Evolutionary conservation across 1,140 invertebrate species (phyloP).

Genomic region (Paraescarpia echinospica): DNA sequence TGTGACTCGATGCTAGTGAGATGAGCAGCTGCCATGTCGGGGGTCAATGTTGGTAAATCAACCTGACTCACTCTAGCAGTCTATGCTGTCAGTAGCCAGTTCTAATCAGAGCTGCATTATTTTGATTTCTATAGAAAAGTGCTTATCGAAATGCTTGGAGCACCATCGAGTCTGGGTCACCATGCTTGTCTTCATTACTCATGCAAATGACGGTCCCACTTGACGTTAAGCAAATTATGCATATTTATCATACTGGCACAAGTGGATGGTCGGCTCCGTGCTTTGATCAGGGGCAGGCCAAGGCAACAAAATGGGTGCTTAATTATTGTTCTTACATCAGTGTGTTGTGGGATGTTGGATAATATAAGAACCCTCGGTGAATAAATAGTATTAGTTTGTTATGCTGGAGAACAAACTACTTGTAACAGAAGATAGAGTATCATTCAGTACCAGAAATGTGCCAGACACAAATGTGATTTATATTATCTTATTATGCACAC

Average conservation of each 20-base stretch:
- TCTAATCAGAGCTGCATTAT: not conserved
- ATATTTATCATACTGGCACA: not conserved
- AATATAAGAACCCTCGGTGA: not conserved
- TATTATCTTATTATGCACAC: not conserved
- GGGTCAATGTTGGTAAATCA: not conserved
- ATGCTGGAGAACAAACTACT: not conserved
- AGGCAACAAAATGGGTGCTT: not conserved
- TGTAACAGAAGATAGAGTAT: not conserved
- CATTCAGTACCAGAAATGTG: not conserved
- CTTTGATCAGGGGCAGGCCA: not conserved
- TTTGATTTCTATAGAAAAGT: constrained; percentile 6
- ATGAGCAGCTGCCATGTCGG: not conserved
- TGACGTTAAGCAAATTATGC: not conserved
- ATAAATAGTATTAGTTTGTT: not conserved
- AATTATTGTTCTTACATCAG: not conserved
- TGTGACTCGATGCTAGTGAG: not conserved
- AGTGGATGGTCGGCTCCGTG: not conserved
- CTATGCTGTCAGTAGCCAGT: not conserved
- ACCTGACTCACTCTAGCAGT: not conserved
- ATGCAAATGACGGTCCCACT: not conserved
- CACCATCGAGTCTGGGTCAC: not conserved
- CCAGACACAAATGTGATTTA: not conserved
- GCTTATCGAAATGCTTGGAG: not conserved
- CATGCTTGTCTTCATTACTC: not conserved
- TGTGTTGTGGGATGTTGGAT: not conserved